A percentile compares a stretch with the other conserved stretches of the same genome.
Conservation (phyloP, 2,113 vertebrate genomes). For the Dipodomys stephensi region DNA sequence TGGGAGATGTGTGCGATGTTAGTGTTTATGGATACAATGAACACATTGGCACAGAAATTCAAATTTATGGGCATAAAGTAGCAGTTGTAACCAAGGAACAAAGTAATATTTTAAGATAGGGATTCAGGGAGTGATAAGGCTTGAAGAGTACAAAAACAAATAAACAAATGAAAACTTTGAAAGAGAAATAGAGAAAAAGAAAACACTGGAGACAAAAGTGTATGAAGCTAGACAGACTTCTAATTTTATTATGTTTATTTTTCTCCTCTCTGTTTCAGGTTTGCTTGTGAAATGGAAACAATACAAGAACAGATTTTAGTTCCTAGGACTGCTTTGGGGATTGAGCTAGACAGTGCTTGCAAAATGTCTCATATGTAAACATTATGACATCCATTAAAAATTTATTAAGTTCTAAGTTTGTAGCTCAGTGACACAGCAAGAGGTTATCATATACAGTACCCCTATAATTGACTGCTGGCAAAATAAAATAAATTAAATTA, state of each 20-base stretch:
- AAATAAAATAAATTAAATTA: background rate
- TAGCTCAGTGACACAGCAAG: background rate
- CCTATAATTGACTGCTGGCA: background rate
- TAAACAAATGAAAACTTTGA: background rate
- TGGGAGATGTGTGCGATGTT: background rate
- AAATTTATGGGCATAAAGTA: background rate
- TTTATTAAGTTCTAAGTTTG: background rate
- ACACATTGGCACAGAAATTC: background rate
- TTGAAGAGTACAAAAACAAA: background rate
- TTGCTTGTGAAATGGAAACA: background rate
- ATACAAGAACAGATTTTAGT: background rate
- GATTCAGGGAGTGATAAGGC: background rate
- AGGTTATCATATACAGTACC: no score
- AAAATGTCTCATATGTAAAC: background rate
- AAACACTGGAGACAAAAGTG: background rate
- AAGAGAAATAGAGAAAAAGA: background rate
- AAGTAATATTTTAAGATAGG: background rate
- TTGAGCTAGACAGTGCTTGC: background rate
- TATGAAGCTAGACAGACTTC: background rate
- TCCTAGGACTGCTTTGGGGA: background rate
- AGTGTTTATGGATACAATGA: background rate
- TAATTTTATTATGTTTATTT: background rate
- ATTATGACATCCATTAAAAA: background rate
- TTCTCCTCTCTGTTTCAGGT: background rate
- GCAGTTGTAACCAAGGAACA: background rate